Evolutionary conservation across 2,888 invertebrate genomes (phyloP), one percentile per base, ranked within the genome.

Genomic region (Drosophila nigritarsus): DNA sequence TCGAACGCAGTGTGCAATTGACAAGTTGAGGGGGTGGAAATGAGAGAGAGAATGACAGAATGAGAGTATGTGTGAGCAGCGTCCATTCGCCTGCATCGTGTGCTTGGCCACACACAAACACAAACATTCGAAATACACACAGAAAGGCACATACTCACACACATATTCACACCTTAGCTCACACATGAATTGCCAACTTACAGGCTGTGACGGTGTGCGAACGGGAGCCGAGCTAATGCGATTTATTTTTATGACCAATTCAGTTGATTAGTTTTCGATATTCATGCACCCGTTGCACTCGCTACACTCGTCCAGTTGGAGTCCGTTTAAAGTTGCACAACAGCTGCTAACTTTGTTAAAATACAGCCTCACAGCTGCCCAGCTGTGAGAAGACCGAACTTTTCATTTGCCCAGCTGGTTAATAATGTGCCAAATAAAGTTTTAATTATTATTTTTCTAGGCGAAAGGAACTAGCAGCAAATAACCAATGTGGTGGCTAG

Each of bases 241-340:
- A 90, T 89, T 86, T 90, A 86, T 86, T 90, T 89, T 90, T 89
- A 89, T 86, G 75, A 86, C 75, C 90, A 90, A 89, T 90, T 88
- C 84, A 78, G 80, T 89, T 89, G 88, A 90, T 89, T 90, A 88
- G 84, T 84, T 89, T 89, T 88, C 87, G 88, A 89, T 87, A 78
- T 85, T 90, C 74, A 88, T 73, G 73, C 78, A 73, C 73, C 64
- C 62, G 70, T 66, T 87, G 82, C 77, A 87, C 80, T 75, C 60
- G 72, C 45, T 53, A 60, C 45, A 45, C 50, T 45, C 56, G 50
- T 54, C 62, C 56, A 67, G 53, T 51, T 54, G 32, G 8, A 76
- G 70, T 87, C 89, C 68, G 76, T 83, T 45, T 81, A 81, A 87
- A 76, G 84, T 87, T 75, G 67, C 61, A 29, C 15, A 13, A 59